phyloP scores from a whole-genome alignment of 2,113 vertebrate species.

The Camelus bactrianus region DNA sequence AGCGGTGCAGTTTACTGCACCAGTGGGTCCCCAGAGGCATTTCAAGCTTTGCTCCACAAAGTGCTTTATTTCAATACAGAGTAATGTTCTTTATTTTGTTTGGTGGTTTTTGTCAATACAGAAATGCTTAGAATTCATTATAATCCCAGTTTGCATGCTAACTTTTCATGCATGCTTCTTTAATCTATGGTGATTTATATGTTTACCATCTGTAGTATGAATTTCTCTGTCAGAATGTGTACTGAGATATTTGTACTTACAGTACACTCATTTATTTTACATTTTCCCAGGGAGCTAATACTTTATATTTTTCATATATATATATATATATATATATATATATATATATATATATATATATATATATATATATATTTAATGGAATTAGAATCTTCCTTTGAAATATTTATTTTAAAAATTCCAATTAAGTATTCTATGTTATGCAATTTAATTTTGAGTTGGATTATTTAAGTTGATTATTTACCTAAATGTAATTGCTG shows the following conservation, averaged over 20 bases:
- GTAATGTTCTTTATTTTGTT: slow-evolving; percentile 70
- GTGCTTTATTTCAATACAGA: slow-evolving; percentile 60
- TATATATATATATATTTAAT: background rate
- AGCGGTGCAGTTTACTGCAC: background rate
- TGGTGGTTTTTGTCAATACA: slow-evolving; percentile 59
- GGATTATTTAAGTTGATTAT: background rate
- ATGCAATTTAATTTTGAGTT: background rate
- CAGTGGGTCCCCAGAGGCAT: background rate
- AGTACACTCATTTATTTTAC: slow-evolving; percentile 4
- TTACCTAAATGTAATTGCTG: background rate
- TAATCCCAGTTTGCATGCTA: background rate
- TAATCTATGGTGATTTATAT: slow-evolving; percentile 62
- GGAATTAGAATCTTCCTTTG: slow-evolving; percentile 11
- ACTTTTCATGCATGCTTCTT: background rate
- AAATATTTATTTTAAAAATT: background rate
- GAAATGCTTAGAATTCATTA: slow-evolving; percentile 43
- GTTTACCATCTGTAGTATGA: slow-evolving; percentile 49
- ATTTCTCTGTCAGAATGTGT: slow-evolving; percentile 36
- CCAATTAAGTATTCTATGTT: background rate
- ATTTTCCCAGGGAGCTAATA: background rate
- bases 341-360: no score
- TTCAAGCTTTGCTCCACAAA: background rate
- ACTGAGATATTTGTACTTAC: background rate
- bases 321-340: slow-evolving; percentile 2
- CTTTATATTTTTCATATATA: background rate